Conservation (phyloP, 2,113 vertebrate genomes). For the Oreotrochilus melanogaster region DNA sequence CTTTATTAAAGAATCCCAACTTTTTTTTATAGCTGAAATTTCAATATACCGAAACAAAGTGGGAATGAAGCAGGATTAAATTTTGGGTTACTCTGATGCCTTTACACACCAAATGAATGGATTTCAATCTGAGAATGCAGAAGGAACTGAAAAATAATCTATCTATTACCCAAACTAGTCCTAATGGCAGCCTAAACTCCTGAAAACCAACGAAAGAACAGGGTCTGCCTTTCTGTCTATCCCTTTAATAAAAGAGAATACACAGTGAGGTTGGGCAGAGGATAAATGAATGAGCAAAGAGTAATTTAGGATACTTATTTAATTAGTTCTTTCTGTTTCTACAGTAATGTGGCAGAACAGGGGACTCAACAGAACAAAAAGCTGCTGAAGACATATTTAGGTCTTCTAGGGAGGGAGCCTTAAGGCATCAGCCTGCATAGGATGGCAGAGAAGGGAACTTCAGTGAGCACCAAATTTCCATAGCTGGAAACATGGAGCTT, state of each 20-base stretch:
- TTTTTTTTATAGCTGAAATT: background rate
- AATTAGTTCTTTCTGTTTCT: conserved; percentile 65
- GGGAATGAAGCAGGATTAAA: background rate
- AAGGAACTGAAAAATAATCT: conserved; percentile 10
- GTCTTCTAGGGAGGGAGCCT: conserved; percentile 41
- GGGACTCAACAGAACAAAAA: conserved; percentile 26
- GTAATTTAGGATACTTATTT: conserved; percentile 43
- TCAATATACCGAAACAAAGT: background rate
- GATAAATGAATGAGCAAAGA: conserved; percentile 45
- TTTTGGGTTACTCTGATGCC: background rate
- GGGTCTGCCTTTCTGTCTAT: background rate
- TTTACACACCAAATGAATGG: background rate
- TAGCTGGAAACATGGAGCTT: background rate
- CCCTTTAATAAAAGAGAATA: conserved; percentile 14
- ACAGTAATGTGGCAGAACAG: conserved; percentile 32
- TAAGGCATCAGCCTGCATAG: conserved; percentile 38
- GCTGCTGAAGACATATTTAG: conserved; percentile 58
- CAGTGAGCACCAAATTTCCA: conserved; percentile 9
- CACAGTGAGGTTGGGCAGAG: background rate
- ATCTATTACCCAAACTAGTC: background rate
- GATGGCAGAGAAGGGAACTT: background rate
- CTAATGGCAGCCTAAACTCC: background rate
- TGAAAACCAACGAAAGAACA: background rate
- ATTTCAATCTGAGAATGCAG: background rate
- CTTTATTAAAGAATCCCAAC: background rate